Evolutionary conservation across 2,888 invertebrate genomes (phyloP).

Genomic region (Cremastinae sp.): DNA sequence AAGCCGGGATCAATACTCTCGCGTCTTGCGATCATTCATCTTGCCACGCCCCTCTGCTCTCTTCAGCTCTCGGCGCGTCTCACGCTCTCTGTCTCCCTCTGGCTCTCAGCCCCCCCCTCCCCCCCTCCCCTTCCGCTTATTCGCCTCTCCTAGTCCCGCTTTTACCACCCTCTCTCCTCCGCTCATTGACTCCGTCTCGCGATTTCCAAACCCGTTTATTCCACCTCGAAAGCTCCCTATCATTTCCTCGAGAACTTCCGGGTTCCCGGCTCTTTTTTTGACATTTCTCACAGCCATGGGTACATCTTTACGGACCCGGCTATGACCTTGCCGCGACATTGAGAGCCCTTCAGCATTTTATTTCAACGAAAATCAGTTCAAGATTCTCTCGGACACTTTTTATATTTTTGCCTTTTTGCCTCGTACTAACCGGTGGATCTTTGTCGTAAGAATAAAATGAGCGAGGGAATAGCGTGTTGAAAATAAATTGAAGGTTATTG

Average conservation of each 20-base stretch:
- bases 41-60: slow-evolving; percentile 80
- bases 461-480: no score
- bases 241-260: no score
- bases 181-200: slow-evolving; percentile 32
- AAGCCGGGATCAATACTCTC: slow-evolving; percentile 80
- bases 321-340: slow-evolving; percentile 21
- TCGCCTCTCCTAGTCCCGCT: slow-evolving; percentile 16
- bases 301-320: not conserved
- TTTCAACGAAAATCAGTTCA: not conserved
- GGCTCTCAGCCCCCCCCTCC: slow-evolving; percentile 57
- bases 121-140: slow-evolving; percentile 48
- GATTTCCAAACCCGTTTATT: slow-evolving; percentile 56
- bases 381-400: no score
- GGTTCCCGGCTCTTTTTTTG: not conserved
- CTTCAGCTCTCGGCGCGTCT: slow-evolving; percentile 69
- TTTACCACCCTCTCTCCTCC: slow-evolving; percentile 5
- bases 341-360: not conserved
- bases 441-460: no score
- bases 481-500: no score
- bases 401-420: not conserved
- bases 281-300: not conserved
- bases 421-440: no score
- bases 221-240: slow-evolving; percentile 60
- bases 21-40: slow-evolving; percentile 81
- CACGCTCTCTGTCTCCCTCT: slow-evolving; percentile 61